A percentile compares a stretch with the other conserved stretches of the same genome.
phyloP scores from a whole-genome alignment of 2,113 vertebrate species.

The Cnemophilus loriae region DNA sequence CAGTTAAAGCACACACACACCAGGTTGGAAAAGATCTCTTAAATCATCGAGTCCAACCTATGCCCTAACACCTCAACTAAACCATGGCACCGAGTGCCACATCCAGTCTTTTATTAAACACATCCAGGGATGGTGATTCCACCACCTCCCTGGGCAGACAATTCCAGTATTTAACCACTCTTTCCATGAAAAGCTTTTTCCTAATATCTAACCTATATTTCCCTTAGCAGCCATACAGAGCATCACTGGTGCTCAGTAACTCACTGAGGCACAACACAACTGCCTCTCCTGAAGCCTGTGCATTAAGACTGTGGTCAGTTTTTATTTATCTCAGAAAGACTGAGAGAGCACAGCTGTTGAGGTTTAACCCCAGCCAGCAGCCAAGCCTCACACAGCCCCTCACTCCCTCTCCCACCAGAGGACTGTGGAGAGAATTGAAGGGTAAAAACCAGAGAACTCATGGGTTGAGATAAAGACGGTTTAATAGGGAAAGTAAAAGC shows the following conservation, averaged over 20 bases:
- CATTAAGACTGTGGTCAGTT: neutral
- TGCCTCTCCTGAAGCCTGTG: neutral
- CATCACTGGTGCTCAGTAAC: neutral
- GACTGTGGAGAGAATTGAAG: neutral
- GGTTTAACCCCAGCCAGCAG: neutral
- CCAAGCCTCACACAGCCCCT: neutral
- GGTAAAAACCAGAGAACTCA: neutral
- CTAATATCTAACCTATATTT: too few species aligned
- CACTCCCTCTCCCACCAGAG: neutral
- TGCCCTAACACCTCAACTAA: too few species aligned
- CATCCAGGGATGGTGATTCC: too few species aligned
- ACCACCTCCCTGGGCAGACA: too few species aligned
- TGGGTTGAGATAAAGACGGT: neutral
- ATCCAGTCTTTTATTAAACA: too few species aligned
- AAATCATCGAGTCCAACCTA: too few species aligned
- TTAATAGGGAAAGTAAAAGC: neutral
- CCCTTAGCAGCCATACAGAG: neutral
- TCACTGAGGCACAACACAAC: neutral
- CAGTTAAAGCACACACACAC: neutral
- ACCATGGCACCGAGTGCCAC: too few species aligned
- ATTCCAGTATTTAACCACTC: too few species aligned
- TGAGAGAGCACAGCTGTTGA: neutral
- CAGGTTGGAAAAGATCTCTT: too few species aligned
- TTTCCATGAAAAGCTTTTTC: too few species aligned
- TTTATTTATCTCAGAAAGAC: neutral